Evolutionary conservation across 2,113 vertebrate species (phyloP), one percentile per base, ranked within the genome.

Genomic region (Labeo rohita): DNA sequence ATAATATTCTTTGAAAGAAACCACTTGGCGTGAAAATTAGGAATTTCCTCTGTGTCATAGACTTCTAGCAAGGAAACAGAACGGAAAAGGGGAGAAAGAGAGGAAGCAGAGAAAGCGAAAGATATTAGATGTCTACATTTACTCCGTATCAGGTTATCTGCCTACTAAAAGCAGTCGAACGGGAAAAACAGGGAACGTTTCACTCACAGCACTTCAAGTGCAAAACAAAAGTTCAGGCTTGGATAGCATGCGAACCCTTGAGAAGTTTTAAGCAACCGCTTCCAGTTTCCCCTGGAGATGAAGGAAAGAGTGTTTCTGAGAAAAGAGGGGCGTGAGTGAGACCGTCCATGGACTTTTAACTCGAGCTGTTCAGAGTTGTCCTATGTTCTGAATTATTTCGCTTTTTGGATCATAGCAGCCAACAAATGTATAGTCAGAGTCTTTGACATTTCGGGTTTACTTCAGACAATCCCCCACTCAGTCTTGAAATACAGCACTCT

Each of bases 211-310:
- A 85, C 84, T 85, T 68, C 34, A 70, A 68, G 61, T 43, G 36
- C 80, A 49, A 34, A 52, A 70, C 76, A 80, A 72, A 86, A 81
- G 66, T 56, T 72, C 23, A 43, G 74, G 59, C 66, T 81, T 13
- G 63, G 74, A 80, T 34, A 70, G 12, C 7, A 45, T 45, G 61
- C 47, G n/a, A 80, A 77, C 52, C 28, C 75, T 77, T 54, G 54
- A n/a, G 63, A 83, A 70, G 75, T 85, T 85, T 79, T 85, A 85
- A 78, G 84, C 75, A 70, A 50, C 70, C 47, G 39, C 79, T 88
- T 79, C 79, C 59, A 21, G 84, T 70, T 80, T 77, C 84, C 86
- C 84, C 76, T 74, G n/a, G 84, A 84, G 84, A 88, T 86, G 65
- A 81, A 86, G 84, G 65, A 80, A 86, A 80, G 23, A 80, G 75